Percentiles rank a stretch among this genome's conserved stretches.
phyloP scores from a whole-genome alignment of 2,113 vertebrate species.

The Platanista minor region DNA sequence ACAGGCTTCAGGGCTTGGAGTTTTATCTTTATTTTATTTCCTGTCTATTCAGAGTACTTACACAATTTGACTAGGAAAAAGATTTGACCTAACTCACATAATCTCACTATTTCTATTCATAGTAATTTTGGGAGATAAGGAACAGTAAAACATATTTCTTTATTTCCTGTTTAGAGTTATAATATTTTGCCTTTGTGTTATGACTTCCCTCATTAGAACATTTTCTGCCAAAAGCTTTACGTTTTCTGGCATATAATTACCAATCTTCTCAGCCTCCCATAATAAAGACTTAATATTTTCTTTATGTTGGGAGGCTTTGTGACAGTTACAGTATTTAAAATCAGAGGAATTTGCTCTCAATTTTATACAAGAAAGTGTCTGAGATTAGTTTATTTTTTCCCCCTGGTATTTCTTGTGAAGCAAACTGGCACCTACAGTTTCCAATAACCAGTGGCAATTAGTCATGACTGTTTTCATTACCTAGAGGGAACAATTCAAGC shows the following conservation, averaged over 20 bases:
- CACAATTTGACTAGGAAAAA: background rate
- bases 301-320: background rate
- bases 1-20: background rate
- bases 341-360: background rate
- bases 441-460: slow-evolving; percentile 6
- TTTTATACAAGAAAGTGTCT: background rate
- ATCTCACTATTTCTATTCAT: background rate
- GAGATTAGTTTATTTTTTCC: background rate
- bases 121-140: background rate
- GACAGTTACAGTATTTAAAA: background rate
- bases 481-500: slow-evolving; percentile 33
- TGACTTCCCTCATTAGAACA: background rate
- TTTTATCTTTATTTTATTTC: background rate
- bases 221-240: background rate
- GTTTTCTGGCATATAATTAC: background rate
- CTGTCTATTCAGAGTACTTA: background rate
- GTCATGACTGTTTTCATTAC: slow-evolving; percentile 48
- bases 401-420: background rate
- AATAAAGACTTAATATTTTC: background rate
- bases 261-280: background rate
- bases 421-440: background rate
- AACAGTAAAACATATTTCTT: background rate
- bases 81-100: background rate
- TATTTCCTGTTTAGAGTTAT: background rate
- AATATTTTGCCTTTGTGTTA: background rate